Percentiles rank a stretch among this genome's conserved stretches.
Conservation (phyloP, 2,888 invertebrate species). For the Polyommatus icarus region DNA sequence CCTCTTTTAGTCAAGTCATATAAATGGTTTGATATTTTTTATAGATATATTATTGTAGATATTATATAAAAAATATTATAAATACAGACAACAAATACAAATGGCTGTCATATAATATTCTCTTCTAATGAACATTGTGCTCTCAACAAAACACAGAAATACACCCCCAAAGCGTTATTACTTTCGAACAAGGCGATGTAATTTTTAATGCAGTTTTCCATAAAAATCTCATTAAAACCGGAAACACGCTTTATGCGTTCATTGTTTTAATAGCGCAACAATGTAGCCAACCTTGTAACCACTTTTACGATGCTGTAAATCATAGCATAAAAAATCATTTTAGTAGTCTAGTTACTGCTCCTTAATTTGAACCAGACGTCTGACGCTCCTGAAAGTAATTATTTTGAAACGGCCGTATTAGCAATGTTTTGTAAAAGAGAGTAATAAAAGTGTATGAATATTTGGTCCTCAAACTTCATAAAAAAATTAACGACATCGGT, state of each 20-base stretch:
- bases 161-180: neutral
- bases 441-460: neutral
- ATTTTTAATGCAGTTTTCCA: constrained; percentile 26
- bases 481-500: neutral
- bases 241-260: constrained; percentile 31
- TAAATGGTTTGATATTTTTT: too few relatives aligned
- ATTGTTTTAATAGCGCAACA: constrained; percentile 36
- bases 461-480: too few relatives aligned
- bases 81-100: neutral
- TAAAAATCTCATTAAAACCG: constrained; percentile 31
- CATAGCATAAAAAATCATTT: constrained; percentile 49
- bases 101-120: neutral
- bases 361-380: constrained; percentile 63
- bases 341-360: constrained; percentile 51
- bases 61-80: neutral
- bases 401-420: neutral
- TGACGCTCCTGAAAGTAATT: constrained; percentile 36
- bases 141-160: neutral
- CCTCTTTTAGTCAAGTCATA: neutral
- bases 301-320: constrained; percentile 53
- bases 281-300: constrained; percentile 41
- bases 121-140: neutral
- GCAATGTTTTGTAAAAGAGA: neutral
- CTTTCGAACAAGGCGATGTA: constrained; percentile 22
- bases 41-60: neutral